These are phyloP conservation scores for Patella depressa DNA, from an alignment of 2,888 invertebrate species.

Conservation along the genomic window DNA sequence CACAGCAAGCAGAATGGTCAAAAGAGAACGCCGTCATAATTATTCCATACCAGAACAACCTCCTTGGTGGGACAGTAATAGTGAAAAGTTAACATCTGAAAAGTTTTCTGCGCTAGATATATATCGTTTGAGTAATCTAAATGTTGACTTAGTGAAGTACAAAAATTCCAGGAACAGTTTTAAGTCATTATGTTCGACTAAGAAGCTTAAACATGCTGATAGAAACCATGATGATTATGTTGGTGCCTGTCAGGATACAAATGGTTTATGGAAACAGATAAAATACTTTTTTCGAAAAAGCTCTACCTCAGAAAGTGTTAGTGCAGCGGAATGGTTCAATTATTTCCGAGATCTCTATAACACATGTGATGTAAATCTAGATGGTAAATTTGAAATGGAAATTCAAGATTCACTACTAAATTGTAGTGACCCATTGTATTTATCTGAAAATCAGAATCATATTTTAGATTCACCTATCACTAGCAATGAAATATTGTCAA, in stretches of 20 bases:
- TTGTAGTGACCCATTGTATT: background rate
- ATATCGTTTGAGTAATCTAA: background rate
- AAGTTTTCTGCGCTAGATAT: background rate
- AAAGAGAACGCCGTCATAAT: no score
- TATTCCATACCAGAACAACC: background rate
- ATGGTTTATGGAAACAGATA: conserved; percentile 2
- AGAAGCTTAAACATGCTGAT: background rate
- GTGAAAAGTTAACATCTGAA: background rate
- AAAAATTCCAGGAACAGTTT: background rate
- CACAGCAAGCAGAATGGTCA: background rate
- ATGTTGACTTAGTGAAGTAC: background rate
- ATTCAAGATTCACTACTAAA: background rate
- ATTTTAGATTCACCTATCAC: background rate
- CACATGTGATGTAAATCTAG: background rate
- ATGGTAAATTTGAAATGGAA: background rate
- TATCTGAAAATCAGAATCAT: background rate
- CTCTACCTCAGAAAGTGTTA: background rate
- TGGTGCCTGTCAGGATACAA: background rate
- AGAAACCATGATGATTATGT: background rate
- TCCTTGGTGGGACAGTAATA: background rate
- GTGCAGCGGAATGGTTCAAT: background rate
- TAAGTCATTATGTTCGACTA: background rate
- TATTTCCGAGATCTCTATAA: background rate
- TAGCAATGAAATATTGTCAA: background rate
- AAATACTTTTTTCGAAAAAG: background rate